Conservation (phyloP, 2,797 vertebrate species). For the Salmo trutta region DNA sequence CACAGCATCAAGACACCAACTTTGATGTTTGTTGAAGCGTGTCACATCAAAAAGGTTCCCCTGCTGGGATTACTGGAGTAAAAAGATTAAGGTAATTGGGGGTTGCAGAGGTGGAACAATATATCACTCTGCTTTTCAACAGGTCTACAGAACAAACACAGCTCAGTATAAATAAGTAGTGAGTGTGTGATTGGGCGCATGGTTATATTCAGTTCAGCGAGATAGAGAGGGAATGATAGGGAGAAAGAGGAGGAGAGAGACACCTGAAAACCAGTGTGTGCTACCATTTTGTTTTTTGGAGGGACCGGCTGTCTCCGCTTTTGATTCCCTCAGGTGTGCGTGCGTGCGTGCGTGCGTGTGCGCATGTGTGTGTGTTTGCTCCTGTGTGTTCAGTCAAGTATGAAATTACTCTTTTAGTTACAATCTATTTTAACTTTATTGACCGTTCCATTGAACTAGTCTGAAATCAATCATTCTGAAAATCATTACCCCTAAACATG, state of each 20-base stretch:
- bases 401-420: slow-evolving; percentile 49
- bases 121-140: not conserved
- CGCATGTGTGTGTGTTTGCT: not conserved
- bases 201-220: not conserved
- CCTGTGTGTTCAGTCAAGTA: slow-evolving; percentile 21
- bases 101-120: slow-evolving; percentile 57
- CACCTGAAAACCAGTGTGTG: not conserved
- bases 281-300: not conserved
- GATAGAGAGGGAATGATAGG: not conserved
- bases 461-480: slow-evolving; percentile 35
- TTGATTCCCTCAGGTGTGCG: not conserved
- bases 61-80: slow-evolving; percentile 56
- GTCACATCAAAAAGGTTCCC: slow-evolving; percentile 56
- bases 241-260: not conserved
- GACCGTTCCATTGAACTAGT: slow-evolving; percentile 28
- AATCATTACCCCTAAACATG: slow-evolving; percentile 14
- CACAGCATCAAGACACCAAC: slow-evolving; percentile 38
- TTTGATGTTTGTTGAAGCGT: slow-evolving; percentile 59
- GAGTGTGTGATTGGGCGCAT: not conserved
- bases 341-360: not conserved
- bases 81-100: slow-evolving; percentile 69
- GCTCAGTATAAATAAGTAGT: not conserved
- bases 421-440: slow-evolving; percentile 30
- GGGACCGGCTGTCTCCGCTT: not conserved
- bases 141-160: not conserved